Base-by-base conservation (phyloP, 2,797 vertebrate genomes). In the Lepus townsendii region DNA sequence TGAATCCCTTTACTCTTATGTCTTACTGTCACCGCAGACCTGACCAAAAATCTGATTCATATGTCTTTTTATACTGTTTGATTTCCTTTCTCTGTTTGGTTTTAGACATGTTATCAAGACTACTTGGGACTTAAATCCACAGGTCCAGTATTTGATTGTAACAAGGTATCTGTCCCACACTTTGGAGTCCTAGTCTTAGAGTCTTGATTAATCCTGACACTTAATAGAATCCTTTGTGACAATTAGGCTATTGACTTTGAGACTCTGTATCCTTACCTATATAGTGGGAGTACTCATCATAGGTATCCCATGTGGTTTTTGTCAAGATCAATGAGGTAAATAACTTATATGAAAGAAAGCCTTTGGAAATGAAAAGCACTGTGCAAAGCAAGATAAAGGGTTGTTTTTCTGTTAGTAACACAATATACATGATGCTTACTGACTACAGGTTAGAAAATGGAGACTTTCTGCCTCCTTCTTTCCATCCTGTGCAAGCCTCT, bases 1-100 rank as follows among this genome's bases (percentile, higher is more conserved):
- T 73, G 57, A 85, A 57, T 78, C 4, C 2, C 7, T 82, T 68
- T 0, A 20, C 30, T 73, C 4, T 76, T 0, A 0, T 87, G 72
- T 42, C 50, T 83, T 60, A 62, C 42, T 17, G 2, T 94, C 19
- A 83, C 50, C 5, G 4, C 19, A 76, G n/a, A n/a, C 6, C 78
- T 77, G 50, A 88, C 77, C 32, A 71, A 78, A 89, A 90, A 60
- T 83, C 68, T 93, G 72, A 90, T 60, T 93, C 26, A 30, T 52
- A 14, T 75, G 66, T 95, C 50, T 87, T 79, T 90, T 72, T n/a
- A 68, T 75, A 20, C 24, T 82, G 79, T 77, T 76, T 50, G 12
- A 50, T 83, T 80, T 90, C 80, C 62, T 83, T 86, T 60, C 22
- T 83, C 35, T 79, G 35, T 60, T 91, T 75, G 52, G 35, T 92